These are phyloP conservation scores for Thaleichthys pacificus DNA, from an alignment of 2,797 vertebrate genomes.

Conservation along the genomic window DNA sequence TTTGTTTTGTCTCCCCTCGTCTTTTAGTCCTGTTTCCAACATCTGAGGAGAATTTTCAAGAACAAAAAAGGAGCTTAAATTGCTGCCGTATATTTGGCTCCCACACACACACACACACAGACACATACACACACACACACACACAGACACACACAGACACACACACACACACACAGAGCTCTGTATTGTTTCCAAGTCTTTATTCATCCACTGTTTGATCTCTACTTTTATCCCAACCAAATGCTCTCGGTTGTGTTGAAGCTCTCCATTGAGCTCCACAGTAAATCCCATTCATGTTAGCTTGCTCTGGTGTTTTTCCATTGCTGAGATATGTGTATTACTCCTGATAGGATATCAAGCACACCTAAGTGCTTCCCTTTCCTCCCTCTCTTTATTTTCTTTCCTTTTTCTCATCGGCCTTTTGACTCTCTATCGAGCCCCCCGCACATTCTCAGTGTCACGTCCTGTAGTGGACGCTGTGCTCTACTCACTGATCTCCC, in stretches of 20 bases:
- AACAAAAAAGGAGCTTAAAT: constrained; percentile 59
- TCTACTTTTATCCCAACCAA: constrained; percentile 32
- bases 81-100: constrained; percentile 55
- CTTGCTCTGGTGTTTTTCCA: constrained; percentile 63
- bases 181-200: constrained; percentile 68
- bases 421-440: constrained; percentile 66
- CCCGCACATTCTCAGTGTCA: constrained; percentile 70
- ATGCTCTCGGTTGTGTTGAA: constrained; percentile 20
- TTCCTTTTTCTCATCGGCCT: constrained; percentile 67
- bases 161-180: constrained; percentile 28
- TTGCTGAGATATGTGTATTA: constrained; percentile 62
- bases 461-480: constrained; percentile 62
- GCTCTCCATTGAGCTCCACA: constrained; percentile 30
- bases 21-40: constrained; percentile 58
- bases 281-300: not conserved
- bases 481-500: constrained; percentile 41
- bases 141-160: constrained; percentile 28
- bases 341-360: constrained; percentile 56
- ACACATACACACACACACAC: not conserved
- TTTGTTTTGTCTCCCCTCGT: constrained; percentile 66
- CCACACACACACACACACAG: constrained; percentile 23
- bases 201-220: constrained; percentile 68
- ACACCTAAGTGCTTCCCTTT: constrained; percentile 78
- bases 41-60: constrained; percentile 72
- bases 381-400: constrained; percentile 73